Conservation (phyloP, 2,888 invertebrate genomes). For the Macaria notata region DNA sequence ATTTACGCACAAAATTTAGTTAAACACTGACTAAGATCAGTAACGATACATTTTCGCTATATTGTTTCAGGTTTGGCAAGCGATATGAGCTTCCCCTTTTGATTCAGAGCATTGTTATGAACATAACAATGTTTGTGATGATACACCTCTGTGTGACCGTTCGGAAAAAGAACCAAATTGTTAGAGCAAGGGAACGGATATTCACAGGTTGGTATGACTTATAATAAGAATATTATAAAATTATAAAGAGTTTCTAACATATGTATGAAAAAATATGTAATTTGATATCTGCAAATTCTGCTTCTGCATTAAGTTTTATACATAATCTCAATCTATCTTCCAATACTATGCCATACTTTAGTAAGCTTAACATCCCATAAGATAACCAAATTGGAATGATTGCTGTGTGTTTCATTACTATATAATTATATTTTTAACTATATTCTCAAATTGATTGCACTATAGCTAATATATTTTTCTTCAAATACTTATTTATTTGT, state of each 20-base stretch:
- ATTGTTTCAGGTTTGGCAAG: conserved; percentile 95
- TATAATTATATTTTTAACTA: no score
- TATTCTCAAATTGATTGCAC: no score
- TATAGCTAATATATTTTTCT: no score
- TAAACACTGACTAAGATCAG: no score
- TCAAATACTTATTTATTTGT: not conserved
- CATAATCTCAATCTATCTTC: not conserved
- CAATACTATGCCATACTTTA: not conserved
- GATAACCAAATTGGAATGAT: not conserved
- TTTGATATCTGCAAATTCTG: not conserved
- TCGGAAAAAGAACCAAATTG: conserved; percentile 90
- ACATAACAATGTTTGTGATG: conserved; percentile 97
- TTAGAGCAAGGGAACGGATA: conserved; percentile 88
- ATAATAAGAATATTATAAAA: not conserved
- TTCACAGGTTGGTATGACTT: conserved; percentile 88
- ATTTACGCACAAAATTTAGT: not conserved
- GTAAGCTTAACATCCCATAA: not conserved
- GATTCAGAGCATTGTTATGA: conserved; percentile 98
- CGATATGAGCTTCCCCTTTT: conserved; percentile 97
- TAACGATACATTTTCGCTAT: no score
- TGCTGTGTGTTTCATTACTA: no score
- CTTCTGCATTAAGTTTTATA: no score
- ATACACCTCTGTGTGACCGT: conserved; percentile 95
- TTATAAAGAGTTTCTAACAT: not conserved
- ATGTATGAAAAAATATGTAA: not conserved